phyloP scores from a whole-genome alignment of 1,140 invertebrate genomes.

The Thalassaphorura encarpata region DNA sequence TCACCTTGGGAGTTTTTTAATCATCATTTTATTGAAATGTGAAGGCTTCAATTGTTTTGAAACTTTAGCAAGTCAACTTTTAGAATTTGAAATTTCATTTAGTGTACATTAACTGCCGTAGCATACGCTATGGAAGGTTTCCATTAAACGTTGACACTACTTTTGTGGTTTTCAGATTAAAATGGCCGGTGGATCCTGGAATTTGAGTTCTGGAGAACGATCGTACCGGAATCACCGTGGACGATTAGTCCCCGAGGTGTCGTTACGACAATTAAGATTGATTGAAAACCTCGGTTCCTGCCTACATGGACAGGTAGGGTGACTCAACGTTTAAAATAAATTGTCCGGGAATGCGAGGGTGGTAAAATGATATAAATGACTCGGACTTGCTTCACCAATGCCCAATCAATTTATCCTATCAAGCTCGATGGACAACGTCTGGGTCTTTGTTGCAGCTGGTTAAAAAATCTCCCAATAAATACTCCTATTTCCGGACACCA shows the following conservation, averaged over 20 bases:
- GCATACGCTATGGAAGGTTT: background rate
- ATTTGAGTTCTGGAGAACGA: constrained; percentile 20
- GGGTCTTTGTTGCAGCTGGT: constrained; percentile 27
- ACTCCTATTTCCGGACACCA: no score
- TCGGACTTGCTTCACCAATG: background rate
- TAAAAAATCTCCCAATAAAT: no score
- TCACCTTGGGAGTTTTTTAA: background rate
- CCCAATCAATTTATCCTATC: background rate
- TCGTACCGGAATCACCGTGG: constrained; percentile 24
- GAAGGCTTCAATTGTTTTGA: background rate
- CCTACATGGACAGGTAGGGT: constrained; percentile 27
- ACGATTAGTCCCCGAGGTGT: constrained; percentile 29
- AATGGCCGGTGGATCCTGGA: constrained; percentile 23
- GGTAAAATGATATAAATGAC: background rate
- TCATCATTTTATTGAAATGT: background rate
- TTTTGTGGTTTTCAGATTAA: constrained; percentile 18
- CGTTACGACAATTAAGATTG: constrained; percentile 32
- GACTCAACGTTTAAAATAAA: background rate
- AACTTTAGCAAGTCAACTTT: no score
- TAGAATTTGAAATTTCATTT: no score
- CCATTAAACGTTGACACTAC: background rate
- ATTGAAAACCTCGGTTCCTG: constrained; percentile 32
- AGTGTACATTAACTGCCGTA: no score
- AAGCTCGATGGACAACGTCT: constrained; percentile 15
- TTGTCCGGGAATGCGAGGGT: background rate